Percentiles rank a stretch among this genome's conserved stretches.
Evolutionary conservation across 2,113 vertebrate species (phyloP).

Genomic region (Halichoerus grypus): DNA sequence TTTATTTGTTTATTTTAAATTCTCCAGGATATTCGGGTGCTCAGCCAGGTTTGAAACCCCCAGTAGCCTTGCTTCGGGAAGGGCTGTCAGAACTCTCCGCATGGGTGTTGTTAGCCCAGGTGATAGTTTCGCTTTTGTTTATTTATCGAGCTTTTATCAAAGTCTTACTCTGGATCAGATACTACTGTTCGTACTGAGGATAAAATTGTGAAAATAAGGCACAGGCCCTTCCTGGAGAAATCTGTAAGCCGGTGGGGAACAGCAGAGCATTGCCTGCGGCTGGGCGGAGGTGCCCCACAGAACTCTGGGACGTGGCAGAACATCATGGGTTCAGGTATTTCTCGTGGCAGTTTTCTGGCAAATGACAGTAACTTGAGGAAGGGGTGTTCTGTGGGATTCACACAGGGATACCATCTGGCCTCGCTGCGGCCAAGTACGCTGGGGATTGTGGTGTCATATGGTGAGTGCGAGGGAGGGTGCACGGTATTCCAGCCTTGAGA

Average conservation of each 20-base stretch:
- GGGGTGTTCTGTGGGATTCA: background rate
- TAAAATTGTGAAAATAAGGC: background rate
- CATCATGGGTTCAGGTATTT: background rate
- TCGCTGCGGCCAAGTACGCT: no score
- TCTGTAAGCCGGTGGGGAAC: background rate
- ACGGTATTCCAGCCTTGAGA: background rate
- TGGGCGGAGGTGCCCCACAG: rapidly evolving
- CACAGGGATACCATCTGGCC: background rate
- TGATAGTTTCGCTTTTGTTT: background rate
- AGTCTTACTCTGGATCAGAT: background rate
- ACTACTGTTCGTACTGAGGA: background rate
- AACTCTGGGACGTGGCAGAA: background rate
- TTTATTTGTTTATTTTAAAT: background rate
- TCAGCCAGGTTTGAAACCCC: background rate
- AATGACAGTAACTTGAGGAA: background rate
- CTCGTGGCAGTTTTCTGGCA: background rate
- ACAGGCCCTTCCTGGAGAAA: background rate
- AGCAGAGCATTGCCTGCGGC: rapidly evolving
- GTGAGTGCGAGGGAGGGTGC: background rate
- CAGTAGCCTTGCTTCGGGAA: background rate
- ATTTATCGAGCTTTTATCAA: background rate
- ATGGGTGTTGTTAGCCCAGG: background rate
- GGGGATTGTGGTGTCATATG: background rate
- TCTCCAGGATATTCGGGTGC: background rate
- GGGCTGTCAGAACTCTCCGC: background rate